A percentile compares a stretch with the other conserved stretches of the same genome.
These are phyloP conservation scores for Timandra comae DNA, from an alignment of 2,888 invertebrate species.

Conservation along the genomic window DNA sequence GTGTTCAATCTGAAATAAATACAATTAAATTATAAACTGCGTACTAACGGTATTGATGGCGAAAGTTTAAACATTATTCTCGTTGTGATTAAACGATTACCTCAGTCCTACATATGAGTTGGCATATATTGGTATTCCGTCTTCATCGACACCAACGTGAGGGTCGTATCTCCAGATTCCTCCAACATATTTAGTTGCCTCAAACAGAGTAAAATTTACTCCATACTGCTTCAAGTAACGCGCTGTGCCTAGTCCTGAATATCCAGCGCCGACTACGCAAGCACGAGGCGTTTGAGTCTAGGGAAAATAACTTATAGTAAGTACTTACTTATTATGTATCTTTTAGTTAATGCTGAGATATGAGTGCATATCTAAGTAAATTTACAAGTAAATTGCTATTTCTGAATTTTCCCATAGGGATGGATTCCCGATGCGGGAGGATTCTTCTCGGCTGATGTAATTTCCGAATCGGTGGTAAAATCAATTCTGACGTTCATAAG, in stretches of 20 bases:
- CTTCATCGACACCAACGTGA: conserved; percentile 76
- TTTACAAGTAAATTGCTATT: too few relatives aligned
- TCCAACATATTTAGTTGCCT: conserved; percentile 81
- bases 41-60: background rate
- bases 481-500: too few relatives aligned
- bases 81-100: conserved; percentile 68
- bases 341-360: too few relatives aligned
- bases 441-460: too few relatives aligned
- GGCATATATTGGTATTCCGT: conserved; percentile 83
- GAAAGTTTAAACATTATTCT: conserved; percentile 3
- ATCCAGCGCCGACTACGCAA: conserved; percentile 85
- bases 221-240: conserved; percentile 75
- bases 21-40: background rate
- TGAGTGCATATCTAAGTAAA: too few relatives aligned
- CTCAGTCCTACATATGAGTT: conserved; percentile 85
- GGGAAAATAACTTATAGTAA: too few relatives aligned
- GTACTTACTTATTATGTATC: too few relatives aligned
- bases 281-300: too few relatives aligned
- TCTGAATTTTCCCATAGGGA: too few relatives aligned
- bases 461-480: too few relatives aligned
- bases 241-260: conserved; percentile 81
- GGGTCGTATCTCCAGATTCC: conserved; percentile 90
- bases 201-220: conserved; percentile 79
- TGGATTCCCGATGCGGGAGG: too few relatives aligned
- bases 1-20: conserved; percentile 80